Percentiles rank a stretch among this genome's conserved stretches.
Conservation (phyloP, 2,888 invertebrate species). For the Penaeus monodon region DNA sequence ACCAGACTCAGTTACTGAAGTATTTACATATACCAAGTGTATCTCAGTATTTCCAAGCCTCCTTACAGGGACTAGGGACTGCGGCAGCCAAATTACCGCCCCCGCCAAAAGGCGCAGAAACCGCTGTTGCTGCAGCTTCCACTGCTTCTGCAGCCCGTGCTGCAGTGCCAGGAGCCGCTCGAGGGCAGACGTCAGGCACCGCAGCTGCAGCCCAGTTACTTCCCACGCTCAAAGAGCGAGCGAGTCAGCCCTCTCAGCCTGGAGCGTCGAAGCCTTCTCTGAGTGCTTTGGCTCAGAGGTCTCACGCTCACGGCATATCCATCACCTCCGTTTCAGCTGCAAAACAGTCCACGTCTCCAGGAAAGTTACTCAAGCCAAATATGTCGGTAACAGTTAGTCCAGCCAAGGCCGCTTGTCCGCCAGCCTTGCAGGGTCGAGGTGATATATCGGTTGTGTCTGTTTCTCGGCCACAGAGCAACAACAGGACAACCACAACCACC, state of each 20-base stretch:
- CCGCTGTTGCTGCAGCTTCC: background rate
- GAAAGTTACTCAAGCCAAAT: constrained; percentile 28
- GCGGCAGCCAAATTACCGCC: constrained; percentile 56
- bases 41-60: constrained; percentile 59
- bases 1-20: constrained; percentile 49
- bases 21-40: constrained; percentile 58
- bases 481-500: constrained; percentile 13
- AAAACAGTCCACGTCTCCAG: constrained; percentile 9
- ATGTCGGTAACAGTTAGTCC: constrained; percentile 56
- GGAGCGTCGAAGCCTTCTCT: constrained; percentile 17
- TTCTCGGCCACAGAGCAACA: constrained; percentile 13
- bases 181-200: too few relatives aligned
- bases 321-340: constrained; percentile 44
- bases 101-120: background rate
- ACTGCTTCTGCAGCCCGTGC: background rate
- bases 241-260: background rate
- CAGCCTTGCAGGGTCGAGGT: constrained; percentile 26
- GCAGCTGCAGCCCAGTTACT: background rate
- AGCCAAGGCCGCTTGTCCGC: constrained; percentile 28
- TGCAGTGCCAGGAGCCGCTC: background rate
- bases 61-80: constrained; percentile 52
- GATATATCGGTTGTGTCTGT: constrained; percentile 49
- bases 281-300: constrained; percentile 24
- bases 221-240: background rate
- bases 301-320: constrained; percentile 50